Evolutionary conservation across 2,888 invertebrate species (phyloP), one percentile per base, ranked within the genome.

Genomic region (Eupithecia insigniata): DNA sequence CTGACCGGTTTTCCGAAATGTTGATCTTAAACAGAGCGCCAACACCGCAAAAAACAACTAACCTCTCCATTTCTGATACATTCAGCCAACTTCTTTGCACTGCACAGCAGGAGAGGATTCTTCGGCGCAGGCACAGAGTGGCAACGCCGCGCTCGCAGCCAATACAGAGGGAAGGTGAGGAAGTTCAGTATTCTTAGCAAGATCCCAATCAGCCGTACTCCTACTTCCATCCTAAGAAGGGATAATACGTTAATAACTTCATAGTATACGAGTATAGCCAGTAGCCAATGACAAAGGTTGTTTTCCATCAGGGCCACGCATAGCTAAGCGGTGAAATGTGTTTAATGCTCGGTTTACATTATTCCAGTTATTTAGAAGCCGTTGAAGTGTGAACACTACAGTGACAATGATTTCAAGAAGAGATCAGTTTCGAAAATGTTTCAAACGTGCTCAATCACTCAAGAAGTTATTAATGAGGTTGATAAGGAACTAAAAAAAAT

Each of bases 11-110:
- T 46, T n/a, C 10, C 22, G 46, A 46, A 46, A 10, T 46, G n/a
- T 46, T 10, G 4, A n/a, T 46, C n/a, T 46, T 8, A 3, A n/a
- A n/a, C 46, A 10, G n/a, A 61, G 18, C n/a, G 32, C 1, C 32
- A 32, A 60, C 60, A 28, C 28, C 7, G 62, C 32, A 12, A 12
- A 14, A 26, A 26, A 7, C 87, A 26, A 18, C 88, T 90, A 83
- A 96, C 96, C 90, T 96, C 92, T 84, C 92, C 94, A 46, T 80
- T 91, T 71, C 96, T 91, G 69, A 97, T 95, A 79, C 92, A 95
- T 26, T 88, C 90, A 0, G 96, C 96, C 36, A 97, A 86, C 62
- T 95, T 91, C 1, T 90, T 88, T 0, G 95, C 96, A 80, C 96
- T 95, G 72, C 92, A 88, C 71, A 95, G 82, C 22, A 96, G 92